These are phyloP conservation scores for Nothura maculosa DNA, from an alignment of 2,797 vertebrate species.

Conservation along the genomic window DNA sequence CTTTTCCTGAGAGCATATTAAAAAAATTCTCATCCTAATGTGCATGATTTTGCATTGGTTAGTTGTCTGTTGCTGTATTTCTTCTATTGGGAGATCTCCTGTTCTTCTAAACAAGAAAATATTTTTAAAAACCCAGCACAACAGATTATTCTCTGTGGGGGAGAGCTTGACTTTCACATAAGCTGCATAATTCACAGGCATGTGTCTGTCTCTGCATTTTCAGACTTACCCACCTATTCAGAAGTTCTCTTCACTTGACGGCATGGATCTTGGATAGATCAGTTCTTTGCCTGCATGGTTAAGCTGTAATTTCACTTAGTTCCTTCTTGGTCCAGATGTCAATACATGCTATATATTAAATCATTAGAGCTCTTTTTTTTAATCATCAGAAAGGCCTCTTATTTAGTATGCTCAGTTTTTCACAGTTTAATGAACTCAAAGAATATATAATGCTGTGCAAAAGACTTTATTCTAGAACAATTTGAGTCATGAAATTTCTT, in stretches of 20 bases:
- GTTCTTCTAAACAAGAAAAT: background rate
- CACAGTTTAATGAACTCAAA: background rate
- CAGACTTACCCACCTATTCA: background rate
- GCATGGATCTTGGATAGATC: background rate
- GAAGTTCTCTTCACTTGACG: background rate
- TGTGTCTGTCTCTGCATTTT: background rate
- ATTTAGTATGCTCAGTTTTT: background rate
- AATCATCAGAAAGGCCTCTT: background rate
- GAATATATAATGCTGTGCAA: background rate
- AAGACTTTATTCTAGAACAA: background rate
- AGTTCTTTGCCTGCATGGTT: background rate
- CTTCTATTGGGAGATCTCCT: background rate
- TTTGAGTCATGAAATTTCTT: background rate
- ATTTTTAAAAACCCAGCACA: background rate
- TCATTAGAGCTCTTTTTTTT: background rate
- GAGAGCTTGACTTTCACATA: background rate
- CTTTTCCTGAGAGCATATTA: background rate
- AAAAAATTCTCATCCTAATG: background rate
- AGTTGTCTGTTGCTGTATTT: background rate
- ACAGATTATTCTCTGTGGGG: background rate
- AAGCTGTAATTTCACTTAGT: background rate
- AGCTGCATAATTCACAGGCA: background rate
- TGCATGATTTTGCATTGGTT: background rate
- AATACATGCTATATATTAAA: background rate
- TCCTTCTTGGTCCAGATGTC: background rate